phyloP scores from a whole-genome alignment of 2,797 vertebrate genomes.

The Pipistrellus kuhlii region DNA sequence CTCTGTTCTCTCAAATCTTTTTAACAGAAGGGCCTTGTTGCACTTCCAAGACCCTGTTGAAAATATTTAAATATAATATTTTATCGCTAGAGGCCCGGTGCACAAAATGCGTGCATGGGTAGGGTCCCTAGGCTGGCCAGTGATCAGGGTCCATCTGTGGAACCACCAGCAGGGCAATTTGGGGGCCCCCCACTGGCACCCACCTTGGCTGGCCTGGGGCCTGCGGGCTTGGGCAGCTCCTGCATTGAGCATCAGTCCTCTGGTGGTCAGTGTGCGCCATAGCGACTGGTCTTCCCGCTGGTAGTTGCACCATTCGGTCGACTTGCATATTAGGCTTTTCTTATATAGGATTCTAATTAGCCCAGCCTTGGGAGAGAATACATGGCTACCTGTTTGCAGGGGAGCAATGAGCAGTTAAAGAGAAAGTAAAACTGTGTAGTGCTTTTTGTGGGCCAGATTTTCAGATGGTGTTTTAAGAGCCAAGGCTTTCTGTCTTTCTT shows the following conservation, averaged over 20 bases:
- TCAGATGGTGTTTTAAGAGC: neutral
- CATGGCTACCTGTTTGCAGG: neutral
- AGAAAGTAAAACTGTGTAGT: neutral
- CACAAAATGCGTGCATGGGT: too few relatives aligned
- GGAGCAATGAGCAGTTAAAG: neutral
- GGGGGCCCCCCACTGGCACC: too few relatives aligned
- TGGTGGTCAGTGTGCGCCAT: too few relatives aligned
- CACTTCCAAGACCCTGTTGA: neutral
- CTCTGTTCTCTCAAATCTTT: neutral
- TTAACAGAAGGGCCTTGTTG: neutral
- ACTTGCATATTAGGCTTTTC: too few relatives aligned
- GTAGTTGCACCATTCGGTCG: too few relatives aligned
- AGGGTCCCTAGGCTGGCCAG: too few relatives aligned
- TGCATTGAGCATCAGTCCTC: too few relatives aligned
- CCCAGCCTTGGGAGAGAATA: neutral
- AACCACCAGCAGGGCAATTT: too few relatives aligned
- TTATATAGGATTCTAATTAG: conserved; percentile 22
- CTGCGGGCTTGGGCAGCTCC: too few relatives aligned
- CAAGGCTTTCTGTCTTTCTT: neutral
- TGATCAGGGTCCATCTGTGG: too few relatives aligned
- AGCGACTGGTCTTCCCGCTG: too few relatives aligned
- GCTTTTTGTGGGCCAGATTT: neutral
- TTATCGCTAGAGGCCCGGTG: neutral
- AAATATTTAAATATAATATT: conserved; percentile 53
- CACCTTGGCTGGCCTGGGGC: too few relatives aligned